phyloP scores from a whole-genome alignment of 2,113 vertebrate genomes.

The Dendrocopos noguchii region DNA sequence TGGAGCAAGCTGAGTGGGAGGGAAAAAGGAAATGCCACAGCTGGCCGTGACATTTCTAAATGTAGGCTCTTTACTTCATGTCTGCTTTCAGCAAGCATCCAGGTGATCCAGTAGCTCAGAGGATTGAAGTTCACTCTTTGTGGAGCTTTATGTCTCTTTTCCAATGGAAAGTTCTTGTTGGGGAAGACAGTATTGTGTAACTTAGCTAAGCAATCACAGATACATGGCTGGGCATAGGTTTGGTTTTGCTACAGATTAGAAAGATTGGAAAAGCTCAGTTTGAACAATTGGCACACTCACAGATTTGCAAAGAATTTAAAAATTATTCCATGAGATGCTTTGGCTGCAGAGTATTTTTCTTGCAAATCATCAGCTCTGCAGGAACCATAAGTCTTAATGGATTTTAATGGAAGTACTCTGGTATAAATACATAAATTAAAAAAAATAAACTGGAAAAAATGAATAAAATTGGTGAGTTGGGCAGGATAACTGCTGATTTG shows the following conservation, averaged over 20 bases:
- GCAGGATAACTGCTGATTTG: background rate
- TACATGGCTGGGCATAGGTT: background rate
- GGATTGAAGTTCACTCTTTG: background rate
- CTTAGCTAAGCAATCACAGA: background rate
- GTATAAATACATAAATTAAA: background rate
- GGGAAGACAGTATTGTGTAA: background rate
- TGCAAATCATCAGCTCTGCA: background rate
- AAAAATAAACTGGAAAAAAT: background rate
- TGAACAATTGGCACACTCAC: background rate
- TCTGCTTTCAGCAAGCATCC: background rate
- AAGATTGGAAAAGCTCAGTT: background rate
- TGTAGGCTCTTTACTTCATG: background rate
- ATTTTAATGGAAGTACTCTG: background rate
- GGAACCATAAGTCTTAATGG: background rate
- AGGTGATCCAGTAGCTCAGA: background rate
- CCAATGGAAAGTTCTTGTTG: background rate
- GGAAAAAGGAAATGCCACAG: background rate
- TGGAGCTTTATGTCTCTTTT: background rate
- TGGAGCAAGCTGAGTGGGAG: background rate
- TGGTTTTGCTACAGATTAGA: background rate
- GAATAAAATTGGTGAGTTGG: background rate
- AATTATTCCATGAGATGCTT: background rate
- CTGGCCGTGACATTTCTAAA: background rate
- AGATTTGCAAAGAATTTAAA: background rate
- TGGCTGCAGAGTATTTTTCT: background rate